Conservation (phyloP, 2,113 vertebrate genomes). For the Indicator maculatus region DNA sequence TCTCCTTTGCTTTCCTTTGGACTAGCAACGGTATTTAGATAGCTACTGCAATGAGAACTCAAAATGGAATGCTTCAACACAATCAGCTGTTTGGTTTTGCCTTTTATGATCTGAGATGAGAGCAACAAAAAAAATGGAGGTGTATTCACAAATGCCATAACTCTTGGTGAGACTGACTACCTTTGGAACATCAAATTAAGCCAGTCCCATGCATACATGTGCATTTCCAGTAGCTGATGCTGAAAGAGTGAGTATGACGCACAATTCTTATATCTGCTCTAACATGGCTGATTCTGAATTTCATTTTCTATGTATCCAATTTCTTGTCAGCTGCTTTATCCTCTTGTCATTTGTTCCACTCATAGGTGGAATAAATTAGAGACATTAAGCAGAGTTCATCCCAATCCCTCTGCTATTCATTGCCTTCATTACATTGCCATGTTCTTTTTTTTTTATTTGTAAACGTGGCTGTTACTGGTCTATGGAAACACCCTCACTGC, state of each 20-base stretch:
- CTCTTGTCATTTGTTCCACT: neutral
- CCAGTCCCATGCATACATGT: neutral
- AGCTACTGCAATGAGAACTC: neutral
- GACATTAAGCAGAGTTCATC: neutral
- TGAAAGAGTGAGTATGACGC: neutral
- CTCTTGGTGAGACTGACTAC: neutral
- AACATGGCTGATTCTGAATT: neutral
- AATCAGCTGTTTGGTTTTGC: slow-evolving; percentile 20
- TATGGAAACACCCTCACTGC: neutral
- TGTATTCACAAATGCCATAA: neutral
- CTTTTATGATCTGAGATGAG: slow-evolving; percentile 50
- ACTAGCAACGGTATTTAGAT: neutral
- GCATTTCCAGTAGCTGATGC: neutral
- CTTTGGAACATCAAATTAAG: neutral
- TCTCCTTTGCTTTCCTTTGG: neutral
- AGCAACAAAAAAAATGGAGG: slow-evolving; percentile 50
- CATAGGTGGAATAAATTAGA: neutral
- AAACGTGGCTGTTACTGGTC: neutral
- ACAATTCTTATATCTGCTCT: neutral
- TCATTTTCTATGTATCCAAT: neutral
- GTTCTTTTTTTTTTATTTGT: neutral
- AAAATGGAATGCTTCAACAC: neutral
- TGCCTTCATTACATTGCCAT: neutral
- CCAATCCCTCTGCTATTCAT: neutral
- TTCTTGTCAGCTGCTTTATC: neutral